Conservation (phyloP, 92 coral and sea anemone species). For the Porites lobata region DNA sequence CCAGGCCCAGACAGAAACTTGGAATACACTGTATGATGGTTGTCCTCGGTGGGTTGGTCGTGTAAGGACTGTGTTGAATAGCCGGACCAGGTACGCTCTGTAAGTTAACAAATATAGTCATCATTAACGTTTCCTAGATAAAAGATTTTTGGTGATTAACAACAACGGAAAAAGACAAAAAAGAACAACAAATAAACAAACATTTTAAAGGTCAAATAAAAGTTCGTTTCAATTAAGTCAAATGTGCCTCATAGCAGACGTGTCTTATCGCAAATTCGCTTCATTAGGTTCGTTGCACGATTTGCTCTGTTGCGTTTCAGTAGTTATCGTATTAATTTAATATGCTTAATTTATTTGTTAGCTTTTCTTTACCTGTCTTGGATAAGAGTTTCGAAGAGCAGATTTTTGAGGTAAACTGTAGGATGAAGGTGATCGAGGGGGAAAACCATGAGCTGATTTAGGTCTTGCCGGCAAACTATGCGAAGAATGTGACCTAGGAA, state of each 20-base stretch:
- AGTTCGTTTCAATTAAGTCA: no score
- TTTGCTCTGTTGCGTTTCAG: no score
- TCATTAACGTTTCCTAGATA: no score
- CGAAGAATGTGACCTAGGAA: constrained; percentile 23
- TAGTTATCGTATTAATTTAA: not conserved
- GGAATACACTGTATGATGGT: constrained; percentile 59
- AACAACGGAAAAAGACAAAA: not conserved
- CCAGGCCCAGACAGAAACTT: constrained; percentile 32
- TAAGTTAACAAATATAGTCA: constrained; percentile 5
- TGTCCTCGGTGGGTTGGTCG: constrained; percentile 68
- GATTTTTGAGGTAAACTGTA: constrained; percentile 34
- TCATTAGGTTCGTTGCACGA: no score
- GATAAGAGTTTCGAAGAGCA: constrained; percentile 26
- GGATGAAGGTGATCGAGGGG: constrained; percentile 12
- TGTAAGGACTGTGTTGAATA: constrained; percentile 79
- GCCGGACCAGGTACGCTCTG: constrained; percentile 82
- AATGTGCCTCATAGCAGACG: not conserved
- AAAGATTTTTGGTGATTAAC: not conserved
- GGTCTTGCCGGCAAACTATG: constrained; percentile 33
- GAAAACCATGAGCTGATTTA: constrained; percentile 6
- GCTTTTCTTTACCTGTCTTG: constrained; percentile 29
- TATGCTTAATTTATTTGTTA: not conserved
- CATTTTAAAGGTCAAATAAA: not conserved
- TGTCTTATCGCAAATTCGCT: not conserved
- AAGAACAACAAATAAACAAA: not conserved